A percentile compares a stretch with the other conserved stretches of the same genome.
Conservation (phyloP, 2,888 invertebrate species). For the Pseudococcus viburni region DNA sequence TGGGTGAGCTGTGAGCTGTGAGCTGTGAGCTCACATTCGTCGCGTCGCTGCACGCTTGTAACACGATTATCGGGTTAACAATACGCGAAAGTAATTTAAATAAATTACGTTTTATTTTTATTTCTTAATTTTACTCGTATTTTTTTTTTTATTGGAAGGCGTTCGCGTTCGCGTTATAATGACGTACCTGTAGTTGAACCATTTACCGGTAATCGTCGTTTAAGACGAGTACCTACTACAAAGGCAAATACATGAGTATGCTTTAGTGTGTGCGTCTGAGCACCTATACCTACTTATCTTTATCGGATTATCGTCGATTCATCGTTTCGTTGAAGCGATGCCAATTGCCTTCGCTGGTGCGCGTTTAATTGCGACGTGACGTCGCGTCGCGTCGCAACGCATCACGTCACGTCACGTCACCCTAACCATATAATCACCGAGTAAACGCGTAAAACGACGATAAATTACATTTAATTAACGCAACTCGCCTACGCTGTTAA, state of each 20-base stretch:
- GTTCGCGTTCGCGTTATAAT: neutral
- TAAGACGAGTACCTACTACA: neutral
- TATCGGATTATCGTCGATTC: neutral
- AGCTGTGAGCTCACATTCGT: too few species aligned
- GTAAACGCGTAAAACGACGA: neutral
- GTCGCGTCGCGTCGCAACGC: neutral
- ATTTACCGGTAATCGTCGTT: neutral
- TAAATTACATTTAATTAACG: slow-evolving; percentile 34
- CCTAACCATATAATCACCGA: too few species aligned
- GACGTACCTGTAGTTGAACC: neutral
- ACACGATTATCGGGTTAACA: neutral
- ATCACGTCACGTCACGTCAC: too few species aligned
- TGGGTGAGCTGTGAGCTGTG: too few species aligned
- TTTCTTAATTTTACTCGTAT: neutral
- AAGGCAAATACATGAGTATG: too few species aligned
- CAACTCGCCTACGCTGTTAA: neutral
- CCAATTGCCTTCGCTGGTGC: too few species aligned
- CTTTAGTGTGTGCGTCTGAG: too few species aligned
- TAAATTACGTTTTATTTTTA: neutral
- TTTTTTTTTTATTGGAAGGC: slow-evolving; percentile 8
- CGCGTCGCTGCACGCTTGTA: too few species aligned
- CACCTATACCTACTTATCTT: neutral
- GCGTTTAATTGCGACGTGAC: neutral
- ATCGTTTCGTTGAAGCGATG: too few species aligned
- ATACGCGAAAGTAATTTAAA: neutral